Evolutionary conservation across 2,113 vertebrate genomes (phyloP).

Genomic region (Microcebus jonahi): DNA sequence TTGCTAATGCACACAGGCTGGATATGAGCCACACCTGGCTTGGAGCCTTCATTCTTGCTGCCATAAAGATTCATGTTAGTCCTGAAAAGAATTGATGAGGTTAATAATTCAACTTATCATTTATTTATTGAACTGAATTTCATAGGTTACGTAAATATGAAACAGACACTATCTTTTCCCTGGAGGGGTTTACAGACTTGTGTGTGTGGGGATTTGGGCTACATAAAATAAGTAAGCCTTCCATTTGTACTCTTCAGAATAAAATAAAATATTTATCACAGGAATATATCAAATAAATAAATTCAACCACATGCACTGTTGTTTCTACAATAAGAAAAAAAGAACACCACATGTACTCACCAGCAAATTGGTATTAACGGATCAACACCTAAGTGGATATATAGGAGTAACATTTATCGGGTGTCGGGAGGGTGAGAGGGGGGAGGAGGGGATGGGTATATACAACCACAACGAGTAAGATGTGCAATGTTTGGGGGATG

Average conservation of each 20-base stretch:
- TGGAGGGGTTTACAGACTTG: neutral
- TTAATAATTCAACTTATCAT: neutral
- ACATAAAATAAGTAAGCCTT: neutral
- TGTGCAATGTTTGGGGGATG: too few species aligned
- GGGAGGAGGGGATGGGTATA: too few species aligned
- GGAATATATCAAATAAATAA: neutral
- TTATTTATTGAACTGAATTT: constrained; percentile 1
- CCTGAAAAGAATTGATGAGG: constrained; percentile 20
- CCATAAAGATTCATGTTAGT: neutral
- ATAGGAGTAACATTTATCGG: too few species aligned
- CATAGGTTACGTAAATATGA: neutral
- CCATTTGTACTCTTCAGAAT: neutral
- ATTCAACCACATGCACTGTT: neutral
- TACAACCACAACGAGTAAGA: too few species aligned
- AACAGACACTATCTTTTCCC: neutral
- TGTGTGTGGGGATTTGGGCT: neutral
- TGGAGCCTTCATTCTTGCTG: neutral
- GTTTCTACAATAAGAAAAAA: constrained; percentile 2
- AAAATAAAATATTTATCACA: constrained; percentile 22
- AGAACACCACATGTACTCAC: too few species aligned
- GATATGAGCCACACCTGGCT: neutral
- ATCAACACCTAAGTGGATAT: too few species aligned
- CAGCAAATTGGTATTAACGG: too few species aligned
- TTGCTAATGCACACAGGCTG: neutral
- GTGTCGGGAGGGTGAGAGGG: too few species aligned